These are phyloP conservation scores for Heliocidaris erythrogramma DNA, from an alignment of 35 echinoderm and acorn worm species.

Conservation along the genomic window DNA sequence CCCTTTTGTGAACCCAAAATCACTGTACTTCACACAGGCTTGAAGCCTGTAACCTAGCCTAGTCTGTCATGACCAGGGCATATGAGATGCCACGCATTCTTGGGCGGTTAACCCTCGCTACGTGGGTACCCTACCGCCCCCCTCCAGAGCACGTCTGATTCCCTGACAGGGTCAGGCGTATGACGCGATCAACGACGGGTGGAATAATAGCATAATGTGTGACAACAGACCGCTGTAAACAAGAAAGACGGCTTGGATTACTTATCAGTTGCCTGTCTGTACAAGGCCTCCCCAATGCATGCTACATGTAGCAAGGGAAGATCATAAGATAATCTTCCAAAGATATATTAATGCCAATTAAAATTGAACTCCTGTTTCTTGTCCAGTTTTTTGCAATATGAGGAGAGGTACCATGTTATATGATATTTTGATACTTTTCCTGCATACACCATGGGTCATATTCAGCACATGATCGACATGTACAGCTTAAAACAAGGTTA, in stretches of 20 bases:
- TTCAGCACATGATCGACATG: no score
- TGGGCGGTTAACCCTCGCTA: neutral
- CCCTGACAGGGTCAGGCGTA: neutral
- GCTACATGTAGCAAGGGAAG: neutral
- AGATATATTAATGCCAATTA: no score
- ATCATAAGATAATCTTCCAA: no score
- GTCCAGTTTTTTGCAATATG: no score
- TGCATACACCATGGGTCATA: no score
- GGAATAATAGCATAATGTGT: conserved; percentile 4
- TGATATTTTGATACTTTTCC: no score
- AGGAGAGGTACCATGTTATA: no score
- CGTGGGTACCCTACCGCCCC: neutral
- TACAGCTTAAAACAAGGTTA: no score
- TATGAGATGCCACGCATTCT: neutral
- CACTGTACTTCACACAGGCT: neutral
- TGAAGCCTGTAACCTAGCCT: neutral
- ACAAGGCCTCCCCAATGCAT: neutral
- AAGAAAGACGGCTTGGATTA: neutral
- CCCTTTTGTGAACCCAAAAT: no score
- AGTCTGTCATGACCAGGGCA: neutral
- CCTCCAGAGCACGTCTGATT: neutral
- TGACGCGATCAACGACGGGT: neutral
- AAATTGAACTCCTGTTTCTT: no score
- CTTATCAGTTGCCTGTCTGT: neutral
- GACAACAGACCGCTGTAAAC: neutral